phyloP scores from a whole-genome alignment of 2,113 vertebrate species.

The Probosciger aterrimus region DNA sequence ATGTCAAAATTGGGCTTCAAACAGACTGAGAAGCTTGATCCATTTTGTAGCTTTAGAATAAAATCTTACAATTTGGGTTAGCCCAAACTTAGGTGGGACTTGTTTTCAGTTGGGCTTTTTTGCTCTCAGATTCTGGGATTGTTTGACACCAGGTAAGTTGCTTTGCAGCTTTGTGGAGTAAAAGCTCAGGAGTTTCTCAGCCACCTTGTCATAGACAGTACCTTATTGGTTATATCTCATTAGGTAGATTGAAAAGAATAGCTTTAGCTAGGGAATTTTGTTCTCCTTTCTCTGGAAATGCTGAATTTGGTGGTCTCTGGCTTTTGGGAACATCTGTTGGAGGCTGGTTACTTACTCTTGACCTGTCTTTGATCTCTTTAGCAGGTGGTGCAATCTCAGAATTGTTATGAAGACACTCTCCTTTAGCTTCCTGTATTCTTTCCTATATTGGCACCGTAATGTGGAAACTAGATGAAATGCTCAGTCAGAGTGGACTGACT shows the following conservation, averaged over 20 bases:
- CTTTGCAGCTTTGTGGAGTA: not conserved
- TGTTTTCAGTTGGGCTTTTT: not conserved
- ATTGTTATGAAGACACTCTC: conserved; percentile 71
- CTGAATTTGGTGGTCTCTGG: not conserved
- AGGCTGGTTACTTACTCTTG: conserved; percentile 6
- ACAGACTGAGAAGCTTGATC: not conserved
- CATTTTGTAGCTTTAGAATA: fast-evolving
- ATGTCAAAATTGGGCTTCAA: not conserved
- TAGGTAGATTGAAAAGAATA: not conserved
- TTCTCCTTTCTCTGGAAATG: not conserved
- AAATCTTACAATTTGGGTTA: not conserved
- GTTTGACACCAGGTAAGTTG: not conserved
- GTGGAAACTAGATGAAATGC: conserved; percentile 42
- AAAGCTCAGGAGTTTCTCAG: not conserved
- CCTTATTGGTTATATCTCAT: fast-evolving
- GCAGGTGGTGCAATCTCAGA: conserved; percentile 84
- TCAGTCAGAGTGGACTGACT: conserved; percentile 64
- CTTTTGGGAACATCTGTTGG: not conserved
- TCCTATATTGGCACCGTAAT: not conserved
- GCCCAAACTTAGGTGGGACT: too few relatives aligned
- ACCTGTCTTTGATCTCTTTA: conserved; percentile 61
- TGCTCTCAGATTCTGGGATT: not conserved
- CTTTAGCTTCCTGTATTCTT: conserved; percentile 33
- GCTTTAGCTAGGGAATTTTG: not conserved
- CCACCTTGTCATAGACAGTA: not conserved